A percentile compares a stretch with the other conserved stretches of the same genome.
Evolutionary conservation across 2,797 vertebrate genomes (phyloP).

Genomic region (Acanthopagrus latus): DNA sequence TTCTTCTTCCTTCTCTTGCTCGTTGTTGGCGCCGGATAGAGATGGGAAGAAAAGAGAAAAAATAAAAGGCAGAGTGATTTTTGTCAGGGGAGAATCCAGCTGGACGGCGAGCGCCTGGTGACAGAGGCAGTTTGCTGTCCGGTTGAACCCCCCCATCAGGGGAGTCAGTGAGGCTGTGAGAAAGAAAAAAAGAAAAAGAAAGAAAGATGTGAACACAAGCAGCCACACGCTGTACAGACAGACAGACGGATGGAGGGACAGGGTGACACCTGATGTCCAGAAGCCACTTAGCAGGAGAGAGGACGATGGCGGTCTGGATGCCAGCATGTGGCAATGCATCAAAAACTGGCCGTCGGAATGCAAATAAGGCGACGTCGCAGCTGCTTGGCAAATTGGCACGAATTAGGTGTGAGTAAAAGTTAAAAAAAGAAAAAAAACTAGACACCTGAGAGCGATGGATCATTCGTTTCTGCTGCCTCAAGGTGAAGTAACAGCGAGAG

Average conservation of each 20-base stretch:
- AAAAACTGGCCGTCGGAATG: constrained; percentile 63
- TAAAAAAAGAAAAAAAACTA: constrained; percentile 1
- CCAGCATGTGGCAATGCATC: constrained; percentile 71
- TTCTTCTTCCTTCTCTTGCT: constrained; percentile 24
- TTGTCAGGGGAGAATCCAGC: constrained; percentile 42
- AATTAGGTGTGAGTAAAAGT: constrained; percentile 57
- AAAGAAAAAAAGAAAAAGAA: no score
- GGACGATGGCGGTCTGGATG: constrained; percentile 51
- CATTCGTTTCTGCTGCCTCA: constrained; percentile 15
- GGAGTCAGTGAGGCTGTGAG: constrained; percentile 49
- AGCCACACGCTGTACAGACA: constrained; percentile 32
- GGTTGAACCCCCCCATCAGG: constrained; percentile 23
- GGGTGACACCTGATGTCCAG: constrained; percentile 64
- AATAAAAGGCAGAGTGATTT: constrained; percentile 26
- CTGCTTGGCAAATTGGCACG: constrained; percentile 50
- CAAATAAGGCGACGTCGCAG: constrained; percentile 67
- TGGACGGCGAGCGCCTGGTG: constrained; percentile 52
- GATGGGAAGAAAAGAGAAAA: not conserved
- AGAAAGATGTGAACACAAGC: constrained; percentile 50
- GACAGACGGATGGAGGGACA: not conserved
- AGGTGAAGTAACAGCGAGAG: not conserved
- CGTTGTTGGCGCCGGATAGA: constrained; percentile 34
- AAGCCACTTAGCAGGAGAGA: constrained; percentile 72
- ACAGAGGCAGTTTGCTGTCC: constrained; percentile 59
- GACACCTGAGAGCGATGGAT: constrained; percentile 13